Conservation (phyloP, 2,888 invertebrate species). For the Hoplodrina ambigua region DNA sequence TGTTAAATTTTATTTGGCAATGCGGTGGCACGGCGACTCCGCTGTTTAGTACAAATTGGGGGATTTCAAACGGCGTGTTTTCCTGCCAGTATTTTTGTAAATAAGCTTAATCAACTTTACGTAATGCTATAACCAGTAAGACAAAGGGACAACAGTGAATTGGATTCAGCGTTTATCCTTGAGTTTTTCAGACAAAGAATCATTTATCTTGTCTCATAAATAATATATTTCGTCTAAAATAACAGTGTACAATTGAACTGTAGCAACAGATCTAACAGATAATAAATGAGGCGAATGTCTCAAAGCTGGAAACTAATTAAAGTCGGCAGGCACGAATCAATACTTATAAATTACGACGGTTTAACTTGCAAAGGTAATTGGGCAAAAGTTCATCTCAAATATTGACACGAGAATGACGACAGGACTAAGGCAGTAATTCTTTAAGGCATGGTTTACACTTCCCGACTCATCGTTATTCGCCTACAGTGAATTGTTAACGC, state of each 20-base stretch:
- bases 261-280: conserved; percentile 74
- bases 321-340: conserved; percentile 84
- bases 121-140: conserved; percentile 28
- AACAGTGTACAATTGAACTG: conserved; percentile 51
- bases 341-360: conserved; percentile 87
- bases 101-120: conserved; percentile 40
- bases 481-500: conserved; percentile 50
- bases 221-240: conserved; percentile 53
- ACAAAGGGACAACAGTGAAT: conserved; percentile 38
- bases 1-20: conserved; percentile 63
- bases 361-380: conserved; percentile 86
- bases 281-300: conserved; percentile 83
- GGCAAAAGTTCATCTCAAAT: conserved; percentile 85
- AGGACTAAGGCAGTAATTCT: conserved; percentile 64
- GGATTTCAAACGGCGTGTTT: conserved; percentile 48
- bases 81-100: conserved; percentile 47
- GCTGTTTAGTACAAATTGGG: conserved; percentile 48
- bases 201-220: conserved; percentile 55
- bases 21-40: conserved; percentile 48
- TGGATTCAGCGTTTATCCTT: conserved; percentile 30
- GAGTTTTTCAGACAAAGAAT: conserved; percentile 36
- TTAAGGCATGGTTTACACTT: conserved; percentile 62
- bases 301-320: conserved; percentile 87
- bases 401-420: conserved; percentile 80
- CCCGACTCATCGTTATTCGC: conserved; percentile 48